Base-by-base conservation (phyloP, 2,888 invertebrate genomes). In the Silvanus unidentatus region DNA sequence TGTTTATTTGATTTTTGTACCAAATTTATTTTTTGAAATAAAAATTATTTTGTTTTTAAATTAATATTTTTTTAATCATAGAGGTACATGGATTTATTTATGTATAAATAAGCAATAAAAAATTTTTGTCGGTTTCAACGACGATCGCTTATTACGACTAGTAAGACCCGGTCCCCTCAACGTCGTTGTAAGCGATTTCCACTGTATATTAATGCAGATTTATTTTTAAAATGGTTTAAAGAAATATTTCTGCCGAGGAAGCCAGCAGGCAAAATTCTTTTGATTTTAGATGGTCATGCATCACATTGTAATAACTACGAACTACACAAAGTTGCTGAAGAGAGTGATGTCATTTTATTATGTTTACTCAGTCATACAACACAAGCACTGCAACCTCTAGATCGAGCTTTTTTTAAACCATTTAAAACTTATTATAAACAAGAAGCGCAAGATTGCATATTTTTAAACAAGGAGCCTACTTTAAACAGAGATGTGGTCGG, bases 281-380 rank as follows among this genome's bases (percentile, higher is more conserved):
- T 66, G 13, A 49, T 63, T 41, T 40, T 65, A 8, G 63, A 66
- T 50, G 63, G 62, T 2, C 62, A 62, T 42, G 11, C 56, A n/a
- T 57, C 62, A 12, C 61, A 63, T 48, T 48, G 34, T 9, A 57
- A 44, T 27, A 44, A 43, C 6, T 42, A 45, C 27, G 45, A 49
- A 6, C 12, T 52, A 28, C 34, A 48, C 15, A 35, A 53, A 40
- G 35, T 45, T 22, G 49, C 54, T 13, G 57, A 55, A 16, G 45
- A 52, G 41, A 54, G 63, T 44, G 52, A 60, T 13, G 55, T 64
- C 12, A 49, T 60, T 13, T 39, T 63, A 13, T 2, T 65, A 1
- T 62, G 58, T 36, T 43, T 66, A n/a, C 61, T 63, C 9, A 50
- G 50, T 29, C 60, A 63, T 40, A 62, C 60, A 1, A 57, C 57